Evolutionary conservation across 2,888 invertebrate genomes (phyloP).

Genomic region (Idaea dimidiata): DNA sequence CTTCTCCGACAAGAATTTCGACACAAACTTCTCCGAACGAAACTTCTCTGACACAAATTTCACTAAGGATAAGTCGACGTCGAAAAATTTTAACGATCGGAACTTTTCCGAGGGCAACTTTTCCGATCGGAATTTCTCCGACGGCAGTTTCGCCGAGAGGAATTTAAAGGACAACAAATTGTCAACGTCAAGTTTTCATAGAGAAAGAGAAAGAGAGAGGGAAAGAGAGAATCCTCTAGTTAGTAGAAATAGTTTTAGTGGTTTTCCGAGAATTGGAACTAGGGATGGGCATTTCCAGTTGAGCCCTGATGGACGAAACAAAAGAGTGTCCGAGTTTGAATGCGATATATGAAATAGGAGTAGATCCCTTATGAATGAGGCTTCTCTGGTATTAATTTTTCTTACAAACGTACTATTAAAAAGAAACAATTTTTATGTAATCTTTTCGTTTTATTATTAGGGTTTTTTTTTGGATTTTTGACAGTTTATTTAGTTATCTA

Average conservation of each 20-base stretch:
- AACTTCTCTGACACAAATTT: slow-evolving; percentile 50
- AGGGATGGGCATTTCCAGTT: slow-evolving; percentile 70
- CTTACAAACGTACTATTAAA: too few relatives aligned
- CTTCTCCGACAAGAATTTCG: slow-evolving; percentile 64
- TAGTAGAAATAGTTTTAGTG: slow-evolving; percentile 76
- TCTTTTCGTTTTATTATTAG: too few relatives aligned
- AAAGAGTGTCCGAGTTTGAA: slow-evolving; percentile 83
- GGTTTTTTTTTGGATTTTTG: too few relatives aligned
- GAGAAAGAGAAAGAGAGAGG: slow-evolving; percentile 51
- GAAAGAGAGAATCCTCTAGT: slow-evolving; percentile 71
- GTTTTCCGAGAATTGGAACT: slow-evolving; percentile 67
- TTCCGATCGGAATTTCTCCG: slow-evolving; percentile 56
- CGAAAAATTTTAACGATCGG: slow-evolving; percentile 59
- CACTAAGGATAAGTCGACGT: slow-evolving; percentile 56
- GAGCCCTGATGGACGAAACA: slow-evolving; percentile 72
- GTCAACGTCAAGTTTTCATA: slow-evolving; percentile 74
- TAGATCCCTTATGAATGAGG: slow-evolving; percentile 5
- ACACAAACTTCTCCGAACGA: slow-evolving; percentile 56
- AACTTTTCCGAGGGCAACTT: slow-evolving; percentile 61
- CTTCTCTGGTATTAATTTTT: too few relatives aligned
- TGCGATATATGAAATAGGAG: slow-evolving; percentile 74
- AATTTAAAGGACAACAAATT: slow-evolving; percentile 61
- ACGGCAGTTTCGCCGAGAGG: slow-evolving; percentile 34
- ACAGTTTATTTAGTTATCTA: too few relatives aligned
- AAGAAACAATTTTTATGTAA: too few relatives aligned